Evolutionary conservation across 2,113 vertebrate genomes (phyloP).

Genomic region (Antennarius striatus): DNA sequence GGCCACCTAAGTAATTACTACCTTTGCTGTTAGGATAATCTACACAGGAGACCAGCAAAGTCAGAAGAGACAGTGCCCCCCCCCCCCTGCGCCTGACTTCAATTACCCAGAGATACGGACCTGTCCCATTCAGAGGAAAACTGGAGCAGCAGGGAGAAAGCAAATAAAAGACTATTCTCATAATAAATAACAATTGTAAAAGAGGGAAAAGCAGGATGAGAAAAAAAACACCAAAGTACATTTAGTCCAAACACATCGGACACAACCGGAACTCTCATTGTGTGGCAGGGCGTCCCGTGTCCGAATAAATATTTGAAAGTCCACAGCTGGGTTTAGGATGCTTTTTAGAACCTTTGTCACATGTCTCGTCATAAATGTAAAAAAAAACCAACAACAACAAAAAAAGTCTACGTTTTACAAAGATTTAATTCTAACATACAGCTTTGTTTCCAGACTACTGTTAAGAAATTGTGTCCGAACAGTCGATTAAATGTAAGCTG

Average conservation of each 20-base stretch:
- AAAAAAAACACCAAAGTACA: not conserved
- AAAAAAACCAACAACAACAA: no score
- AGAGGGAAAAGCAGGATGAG: not conserved
- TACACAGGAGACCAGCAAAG: slow-evolving; percentile 47
- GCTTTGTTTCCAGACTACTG: no score
- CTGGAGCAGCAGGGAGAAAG: not conserved
- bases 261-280: not conserved
- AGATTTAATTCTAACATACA: no score
- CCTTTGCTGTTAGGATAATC: slow-evolving; percentile 65
- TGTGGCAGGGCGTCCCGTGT: no score
- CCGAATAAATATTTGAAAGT: no score
- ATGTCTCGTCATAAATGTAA: no score
- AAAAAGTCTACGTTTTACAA: no score
- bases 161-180: not conserved
- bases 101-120: slow-evolving; percentile 9
- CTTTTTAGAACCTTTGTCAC: not conserved
- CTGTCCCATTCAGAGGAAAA: not conserved
- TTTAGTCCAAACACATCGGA: not conserved
- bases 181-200: not conserved
- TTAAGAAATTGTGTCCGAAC: no score
- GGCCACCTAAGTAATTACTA: slow-evolving; percentile 72
- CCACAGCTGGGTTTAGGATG: not conserved
- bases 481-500: no score
- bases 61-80: slow-evolving; percentile 40
- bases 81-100: slow-evolving; percentile 33